Conservation (phyloP, 2,797 vertebrate genomes). For the Cyclura pinguis region DNA sequence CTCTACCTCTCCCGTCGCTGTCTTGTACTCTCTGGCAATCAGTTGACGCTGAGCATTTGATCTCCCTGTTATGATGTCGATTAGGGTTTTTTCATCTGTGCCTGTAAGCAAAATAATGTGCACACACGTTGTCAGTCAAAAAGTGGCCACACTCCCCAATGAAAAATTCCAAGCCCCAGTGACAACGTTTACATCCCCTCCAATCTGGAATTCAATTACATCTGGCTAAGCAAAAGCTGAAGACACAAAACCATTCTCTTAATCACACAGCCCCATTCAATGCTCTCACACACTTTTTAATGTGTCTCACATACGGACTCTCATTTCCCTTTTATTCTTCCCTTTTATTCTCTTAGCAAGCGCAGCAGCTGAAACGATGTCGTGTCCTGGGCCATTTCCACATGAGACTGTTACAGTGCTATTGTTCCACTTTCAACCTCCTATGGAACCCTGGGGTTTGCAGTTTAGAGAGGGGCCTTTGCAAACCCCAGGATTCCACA, state of each 20-base stretch:
- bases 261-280: neutral
- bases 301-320: too few species aligned
- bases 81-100: slow-evolving; percentile 85
- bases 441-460: too few species aligned
- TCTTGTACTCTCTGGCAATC: slow-evolving; percentile 82
- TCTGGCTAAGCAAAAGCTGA: neutral
- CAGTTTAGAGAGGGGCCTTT: too few species aligned
- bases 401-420: too few species aligned
- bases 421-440: too few species aligned
- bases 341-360: neutral
- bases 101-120: slow-evolving; percentile 73
- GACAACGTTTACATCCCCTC: neutral
- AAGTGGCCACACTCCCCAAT: neutral
- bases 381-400: too few species aligned
- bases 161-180: neutral
- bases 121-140: neutral
- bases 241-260: too few species aligned
- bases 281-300: neutral
- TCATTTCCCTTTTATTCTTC: neutral
- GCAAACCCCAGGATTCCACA: too few species aligned
- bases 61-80: slow-evolving; percentile 85
- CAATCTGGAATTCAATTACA: neutral
- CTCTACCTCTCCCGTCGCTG: slow-evolving; percentile 80
- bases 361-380: too few species aligned
- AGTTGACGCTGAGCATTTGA: slow-evolving; percentile 86